phyloP scores from a whole-genome alignment of 2,797 vertebrate genomes.

The Sebastolobus altivelis region DNA sequence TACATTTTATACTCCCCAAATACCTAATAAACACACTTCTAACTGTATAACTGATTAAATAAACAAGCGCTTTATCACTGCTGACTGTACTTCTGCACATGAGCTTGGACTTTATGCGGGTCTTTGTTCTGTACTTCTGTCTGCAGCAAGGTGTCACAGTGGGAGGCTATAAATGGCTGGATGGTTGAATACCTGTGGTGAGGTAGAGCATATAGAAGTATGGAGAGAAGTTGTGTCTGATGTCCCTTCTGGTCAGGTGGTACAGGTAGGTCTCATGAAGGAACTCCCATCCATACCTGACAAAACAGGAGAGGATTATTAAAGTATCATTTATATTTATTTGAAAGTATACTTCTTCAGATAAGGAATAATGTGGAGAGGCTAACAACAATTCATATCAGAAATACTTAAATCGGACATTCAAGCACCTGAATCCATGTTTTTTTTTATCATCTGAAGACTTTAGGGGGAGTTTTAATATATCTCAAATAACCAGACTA shows the following conservation, averaged over 20 bases:
- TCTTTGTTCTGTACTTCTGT: not conserved
- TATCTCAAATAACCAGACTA: not conserved
- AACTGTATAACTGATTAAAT: not conserved
- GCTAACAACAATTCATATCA: not conserved
- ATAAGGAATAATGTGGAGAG: not conserved
- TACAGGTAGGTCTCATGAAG: constrained; percentile 94
- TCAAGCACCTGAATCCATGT: not conserved
- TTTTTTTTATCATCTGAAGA: not conserved
- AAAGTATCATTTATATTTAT: no score
- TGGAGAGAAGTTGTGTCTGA: constrained; percentile 95
- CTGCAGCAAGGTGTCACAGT: not conserved
- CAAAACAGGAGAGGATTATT: constrained; percentile 5
- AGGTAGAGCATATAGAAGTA: constrained; percentile 98
- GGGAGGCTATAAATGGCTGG: not conserved
- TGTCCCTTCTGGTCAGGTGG: constrained; percentile 93
- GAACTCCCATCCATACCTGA: constrained; percentile 93
- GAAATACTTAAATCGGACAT: not conserved
- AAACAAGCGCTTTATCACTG: not conserved
- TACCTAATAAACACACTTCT: not conserved
- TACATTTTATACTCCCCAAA: not conserved
- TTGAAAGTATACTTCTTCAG: not conserved
- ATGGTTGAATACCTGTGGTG: constrained; percentile 77
- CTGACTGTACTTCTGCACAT: not conserved
- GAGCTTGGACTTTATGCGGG: not conserved
- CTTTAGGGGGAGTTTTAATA: not conserved